Percentiles rank a stretch among this genome's conserved stretches.
Evolutionary conservation across 2,888 invertebrate genomes (phyloP).

Genomic region (Dryocosmus kuriphilus): DNA sequence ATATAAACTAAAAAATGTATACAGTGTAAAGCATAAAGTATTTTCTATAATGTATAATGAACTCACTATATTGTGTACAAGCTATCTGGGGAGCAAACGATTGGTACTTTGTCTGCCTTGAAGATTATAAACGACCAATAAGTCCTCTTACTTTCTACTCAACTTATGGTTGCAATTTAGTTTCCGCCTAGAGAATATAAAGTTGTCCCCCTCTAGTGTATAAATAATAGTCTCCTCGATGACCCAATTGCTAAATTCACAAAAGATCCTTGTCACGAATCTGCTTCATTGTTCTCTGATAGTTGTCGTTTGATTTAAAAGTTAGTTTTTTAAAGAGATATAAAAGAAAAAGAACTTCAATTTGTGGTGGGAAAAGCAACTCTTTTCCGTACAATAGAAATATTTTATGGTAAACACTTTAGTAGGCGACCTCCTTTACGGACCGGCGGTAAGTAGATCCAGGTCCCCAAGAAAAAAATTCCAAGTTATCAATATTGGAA

Average conservation of each 20-base stretch:
- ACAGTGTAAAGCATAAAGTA: neutral
- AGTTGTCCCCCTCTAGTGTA: neutral
- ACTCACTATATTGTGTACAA: no score
- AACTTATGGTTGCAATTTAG: slow-evolving; percentile 10
- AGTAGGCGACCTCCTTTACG: neutral
- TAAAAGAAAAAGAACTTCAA: neutral
- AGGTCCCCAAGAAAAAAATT: no score
- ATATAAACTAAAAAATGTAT: neutral
- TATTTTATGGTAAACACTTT: neutral
- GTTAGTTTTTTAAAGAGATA: neutral
- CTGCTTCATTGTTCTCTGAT: neutral
- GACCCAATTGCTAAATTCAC: neutral
- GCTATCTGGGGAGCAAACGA: neutral
- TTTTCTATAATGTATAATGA: neutral
- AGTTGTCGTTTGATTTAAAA: neutral
- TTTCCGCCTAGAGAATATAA: neutral
- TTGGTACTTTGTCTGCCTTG: slow-evolving; percentile 26
- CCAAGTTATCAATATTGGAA: no score
- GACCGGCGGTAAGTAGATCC: neutral
- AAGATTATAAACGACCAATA: slow-evolving; percentile 36
- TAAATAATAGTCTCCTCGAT: slow-evolving; percentile 1
- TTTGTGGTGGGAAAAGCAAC: neutral
- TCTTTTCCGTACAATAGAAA: no score
- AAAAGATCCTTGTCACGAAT: neutral
- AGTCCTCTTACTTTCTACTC: slow-evolving; percentile 30